A percentile compares a stretch with the other conserved stretches of the same genome.
Evolutionary conservation across 2,113 vertebrate genomes (phyloP).

Genomic region (Ptilonorhynchus violaceus): DNA sequence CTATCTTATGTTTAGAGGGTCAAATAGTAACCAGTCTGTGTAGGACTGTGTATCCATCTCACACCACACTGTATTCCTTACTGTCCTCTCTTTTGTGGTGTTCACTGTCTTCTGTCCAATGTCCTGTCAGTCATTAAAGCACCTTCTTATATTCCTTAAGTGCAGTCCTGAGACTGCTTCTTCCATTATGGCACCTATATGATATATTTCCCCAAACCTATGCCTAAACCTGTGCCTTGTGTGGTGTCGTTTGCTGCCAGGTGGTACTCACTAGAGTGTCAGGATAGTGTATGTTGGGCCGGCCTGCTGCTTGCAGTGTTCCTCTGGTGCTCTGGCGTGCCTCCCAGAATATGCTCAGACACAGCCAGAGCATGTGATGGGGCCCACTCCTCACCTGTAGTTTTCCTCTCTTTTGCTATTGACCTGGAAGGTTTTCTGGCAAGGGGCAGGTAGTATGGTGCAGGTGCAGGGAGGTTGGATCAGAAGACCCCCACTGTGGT

Average conservation of each 20-base stretch:
- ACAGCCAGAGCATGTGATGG: background rate
- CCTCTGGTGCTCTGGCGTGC: background rate
- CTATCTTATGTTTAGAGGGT: background rate
- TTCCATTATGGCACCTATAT: background rate
- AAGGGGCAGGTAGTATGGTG: background rate
- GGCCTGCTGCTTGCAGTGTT: fast-evolving
- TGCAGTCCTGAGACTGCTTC: background rate
- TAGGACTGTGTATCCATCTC: fast-evolving
- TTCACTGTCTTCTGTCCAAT: background rate
- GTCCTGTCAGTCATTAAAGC: background rate
- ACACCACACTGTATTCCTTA: fast-evolving
- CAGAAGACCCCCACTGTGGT: background rate
- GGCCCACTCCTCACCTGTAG: background rate
- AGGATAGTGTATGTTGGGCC: background rate
- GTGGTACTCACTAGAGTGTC: background rate
- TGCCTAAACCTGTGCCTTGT: background rate
- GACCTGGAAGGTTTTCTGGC: background rate
- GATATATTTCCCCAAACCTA: background rate
- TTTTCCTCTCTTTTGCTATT: background rate
- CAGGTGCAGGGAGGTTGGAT: background rate
- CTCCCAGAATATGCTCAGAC: background rate
- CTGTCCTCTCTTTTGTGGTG: background rate
- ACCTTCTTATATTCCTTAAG: background rate
- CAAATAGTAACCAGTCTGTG: background rate
- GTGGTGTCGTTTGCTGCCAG: background rate